Conservation (phyloP, 2,113 vertebrate genomes). For the Mobula birostris region DNA sequence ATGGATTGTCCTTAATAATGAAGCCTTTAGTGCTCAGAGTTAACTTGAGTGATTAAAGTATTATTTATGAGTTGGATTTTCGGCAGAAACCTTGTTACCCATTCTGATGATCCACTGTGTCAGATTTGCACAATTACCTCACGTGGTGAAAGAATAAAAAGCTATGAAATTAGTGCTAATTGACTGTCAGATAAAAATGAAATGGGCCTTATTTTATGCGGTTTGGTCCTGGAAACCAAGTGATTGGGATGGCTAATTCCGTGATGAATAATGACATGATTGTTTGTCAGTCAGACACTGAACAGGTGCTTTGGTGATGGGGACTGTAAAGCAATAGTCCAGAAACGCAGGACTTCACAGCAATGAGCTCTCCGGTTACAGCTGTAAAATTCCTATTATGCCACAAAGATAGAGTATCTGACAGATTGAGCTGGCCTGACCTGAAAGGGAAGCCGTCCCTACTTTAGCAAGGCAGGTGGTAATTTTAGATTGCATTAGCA, state of each 20-base stretch:
- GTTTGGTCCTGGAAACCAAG: conserved; percentile 39
- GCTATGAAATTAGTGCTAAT: conserved; percentile 20
- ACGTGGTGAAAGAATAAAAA: background rate
- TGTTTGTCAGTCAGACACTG: conserved; percentile 50
- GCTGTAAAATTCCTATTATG: conserved; percentile 45
- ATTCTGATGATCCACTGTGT: background rate
- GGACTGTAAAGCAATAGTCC: conserved; percentile 42
- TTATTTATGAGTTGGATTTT: background rate
- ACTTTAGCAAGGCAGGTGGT: conserved; percentile 46
- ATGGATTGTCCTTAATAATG: background rate
- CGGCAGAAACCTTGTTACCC: background rate
- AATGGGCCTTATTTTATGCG: conserved; percentile 1
- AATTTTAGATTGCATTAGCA: conserved; percentile 40
- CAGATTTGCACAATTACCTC: conserved; percentile 11
- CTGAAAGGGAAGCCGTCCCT: conserved; percentile 42
- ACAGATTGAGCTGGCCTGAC: conserved; percentile 36
- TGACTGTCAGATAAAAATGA: background rate
- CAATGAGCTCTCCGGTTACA: conserved; percentile 49
- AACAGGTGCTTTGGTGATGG: conserved; percentile 50
- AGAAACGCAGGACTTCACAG: conserved; percentile 41
- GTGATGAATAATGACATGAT: conserved; percentile 49
- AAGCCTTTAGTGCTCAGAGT: background rate
- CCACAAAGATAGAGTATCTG: conserved; percentile 40
- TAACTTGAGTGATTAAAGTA: background rate
- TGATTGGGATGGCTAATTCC: conserved; percentile 45